Evolutionary conservation across 2,888 invertebrate genomes (phyloP), one percentile per base, ranked within the genome.

Genomic region (Ormyrus labotus): DNA sequence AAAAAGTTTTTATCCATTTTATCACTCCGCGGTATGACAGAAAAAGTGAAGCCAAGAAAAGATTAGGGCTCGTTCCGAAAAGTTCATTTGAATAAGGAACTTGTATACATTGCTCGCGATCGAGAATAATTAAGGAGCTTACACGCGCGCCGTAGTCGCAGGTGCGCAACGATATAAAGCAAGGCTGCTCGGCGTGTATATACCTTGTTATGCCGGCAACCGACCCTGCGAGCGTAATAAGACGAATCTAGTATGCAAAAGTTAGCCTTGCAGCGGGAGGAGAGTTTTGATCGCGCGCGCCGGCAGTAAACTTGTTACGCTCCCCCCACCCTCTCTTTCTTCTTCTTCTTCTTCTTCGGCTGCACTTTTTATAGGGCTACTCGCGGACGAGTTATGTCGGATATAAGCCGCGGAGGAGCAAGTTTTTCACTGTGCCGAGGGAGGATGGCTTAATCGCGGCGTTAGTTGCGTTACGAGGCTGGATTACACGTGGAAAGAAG

Each of bases 121-220:
- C 53, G 57, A 70, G 63, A 69, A 77, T 77, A 70, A 77, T 77
- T 69, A 77, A 77, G 57, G 77, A 69, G 53, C 53, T 19, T 19
- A 19, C 19, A 19, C 51, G 19, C 19, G 19, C 19, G 19, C 19
- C 19, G 19, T 19, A 19, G 19, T 19, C 19, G 19, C 19, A 19
- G 19, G 19, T 19, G 72, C 48, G 69, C 47, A 19, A 19, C 19
- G 51, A 69, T 61, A 64, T 69, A 69, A 77, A 77, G 55, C 77
- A 19, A 19, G 19, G 19, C 19, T 19, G 19, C 19, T 69, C 57
- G 47, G 34, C 19, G 11, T 50, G 72, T 58, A 68, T 75, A 67
- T 19, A 19, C 58, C 67, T 19, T 19, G 19, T 75, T 75, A 75
- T 67, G 67, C 67, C 65, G 51, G 51, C 50, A 74, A 74, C 57